Evolutionary conservation across 1,140 invertebrate species (phyloP).

Genomic region (Ceratosolen fusciceps): DNA sequence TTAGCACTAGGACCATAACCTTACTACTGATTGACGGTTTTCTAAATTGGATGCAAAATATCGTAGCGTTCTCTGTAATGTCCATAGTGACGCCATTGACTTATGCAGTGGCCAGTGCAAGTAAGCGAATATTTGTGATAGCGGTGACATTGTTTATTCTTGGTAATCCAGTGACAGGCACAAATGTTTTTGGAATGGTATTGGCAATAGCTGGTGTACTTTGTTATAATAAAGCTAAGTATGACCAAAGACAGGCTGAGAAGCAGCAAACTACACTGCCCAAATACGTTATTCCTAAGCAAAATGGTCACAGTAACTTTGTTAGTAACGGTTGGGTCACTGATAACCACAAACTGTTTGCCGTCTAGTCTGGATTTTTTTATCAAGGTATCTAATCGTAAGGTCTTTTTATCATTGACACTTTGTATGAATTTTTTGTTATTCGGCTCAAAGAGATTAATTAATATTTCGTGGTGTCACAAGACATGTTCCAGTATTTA

Average conservation of each 20-base stretch:
- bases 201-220: conserved; percentile 92
- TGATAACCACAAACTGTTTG: conserved; percentile 55
- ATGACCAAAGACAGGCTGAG: conserved; percentile 76
- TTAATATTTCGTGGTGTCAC: conserved; percentile 19
- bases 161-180: conserved; percentile 90
- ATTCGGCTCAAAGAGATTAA: conserved; percentile 22
- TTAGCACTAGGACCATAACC: conserved; percentile 71
- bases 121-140: conserved; percentile 96
- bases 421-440: conserved; percentile 40
- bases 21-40: conserved; percentile 88
- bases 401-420: conserved; percentile 36
- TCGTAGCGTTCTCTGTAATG: conserved; percentile 94
- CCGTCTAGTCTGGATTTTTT: conserved; percentile 59
- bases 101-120: conserved; percentile 95
- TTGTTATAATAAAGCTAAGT: conserved; percentile 89
- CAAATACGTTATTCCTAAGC: conserved; percentile 61
- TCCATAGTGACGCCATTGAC: conserved; percentile 91
- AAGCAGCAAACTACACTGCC: conserved; percentile 73
- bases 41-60: conserved; percentile 94
- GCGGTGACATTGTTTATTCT: conserved; percentile 89
- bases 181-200: conserved; percentile 93
- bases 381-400: conserved; percentile 1
- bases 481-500: conserved; percentile 24
- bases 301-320: conserved; percentile 58
- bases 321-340: conserved; percentile 59